phyloP scores from a whole-genome alignment of 2,113 vertebrate species.

The Colius striatus region DNA sequence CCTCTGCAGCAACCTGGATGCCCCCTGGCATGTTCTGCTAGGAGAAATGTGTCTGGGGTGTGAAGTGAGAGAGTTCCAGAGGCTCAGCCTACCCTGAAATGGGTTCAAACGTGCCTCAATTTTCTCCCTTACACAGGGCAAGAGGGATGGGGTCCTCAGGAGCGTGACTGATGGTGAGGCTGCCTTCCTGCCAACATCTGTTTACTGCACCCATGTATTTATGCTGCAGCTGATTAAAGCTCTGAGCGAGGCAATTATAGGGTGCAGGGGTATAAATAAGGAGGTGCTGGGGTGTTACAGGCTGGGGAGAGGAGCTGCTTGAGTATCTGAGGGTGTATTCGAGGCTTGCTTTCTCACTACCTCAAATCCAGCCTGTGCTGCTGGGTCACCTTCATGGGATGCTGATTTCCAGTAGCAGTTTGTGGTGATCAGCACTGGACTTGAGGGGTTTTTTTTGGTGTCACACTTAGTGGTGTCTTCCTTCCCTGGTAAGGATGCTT shows the following conservation, averaged over 20 bases:
- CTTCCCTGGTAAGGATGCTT: neutral
- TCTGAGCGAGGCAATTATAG: fast-evolving
- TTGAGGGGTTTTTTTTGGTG: neutral
- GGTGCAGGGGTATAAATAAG: neutral
- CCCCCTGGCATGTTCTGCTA: neutral
- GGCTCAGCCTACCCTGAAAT: neutral
- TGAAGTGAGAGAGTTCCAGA: neutral
- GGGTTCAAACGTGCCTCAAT: neutral
- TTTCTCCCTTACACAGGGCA: neutral
- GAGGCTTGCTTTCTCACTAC: neutral
- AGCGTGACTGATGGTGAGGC: fast-evolving
- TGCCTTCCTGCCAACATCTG: neutral
- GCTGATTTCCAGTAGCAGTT: fast-evolving
- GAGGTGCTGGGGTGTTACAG: neutral
- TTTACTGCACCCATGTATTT: fast-evolving
- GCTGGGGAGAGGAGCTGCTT: neutral
- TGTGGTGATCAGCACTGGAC: neutral
- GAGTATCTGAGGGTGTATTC: neutral
- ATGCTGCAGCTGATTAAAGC: neutral
- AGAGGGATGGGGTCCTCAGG: neutral
- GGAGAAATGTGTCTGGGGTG: neutral
- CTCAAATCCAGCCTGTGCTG: neutral
- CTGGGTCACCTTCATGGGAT: neutral
- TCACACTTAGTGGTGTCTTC: neutral
- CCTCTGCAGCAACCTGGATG: neutral